Conservation (phyloP, 2,113 vertebrate species). For the Lepus americanus region DNA sequence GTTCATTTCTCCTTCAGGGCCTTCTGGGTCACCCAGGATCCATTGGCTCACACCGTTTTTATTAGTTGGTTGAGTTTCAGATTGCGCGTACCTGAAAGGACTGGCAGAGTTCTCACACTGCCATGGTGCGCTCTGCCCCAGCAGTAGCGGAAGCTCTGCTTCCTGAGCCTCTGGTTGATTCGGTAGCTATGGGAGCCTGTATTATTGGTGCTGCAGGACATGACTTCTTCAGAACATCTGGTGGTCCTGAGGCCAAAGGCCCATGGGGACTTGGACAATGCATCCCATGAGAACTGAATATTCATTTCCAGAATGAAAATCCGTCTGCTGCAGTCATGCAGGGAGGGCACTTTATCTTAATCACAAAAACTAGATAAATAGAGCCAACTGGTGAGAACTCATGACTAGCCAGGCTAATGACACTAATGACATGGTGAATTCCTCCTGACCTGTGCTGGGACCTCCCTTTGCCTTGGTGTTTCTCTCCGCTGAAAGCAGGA, state of each 20-base stretch:
- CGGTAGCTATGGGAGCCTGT: not conserved
- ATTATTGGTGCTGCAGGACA: not conserved
- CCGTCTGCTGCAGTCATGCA: not conserved
- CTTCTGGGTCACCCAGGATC: not conserved
- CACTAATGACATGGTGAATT: too few relatives aligned
- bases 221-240: not conserved
- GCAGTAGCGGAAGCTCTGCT: not conserved
- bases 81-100: not conserved
- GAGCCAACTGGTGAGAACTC: not conserved
- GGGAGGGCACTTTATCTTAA: not conserved
- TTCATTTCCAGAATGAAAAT: slow-evolving; percentile 49
- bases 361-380: not conserved
- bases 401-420: not conserved
- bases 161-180: not conserved
- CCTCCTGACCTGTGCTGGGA: not conserved
- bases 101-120: not conserved
- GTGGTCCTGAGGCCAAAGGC: not conserved
- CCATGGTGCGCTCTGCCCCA: not conserved
- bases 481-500: not conserved
- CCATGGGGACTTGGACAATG: not conserved
- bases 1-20: not conserved
- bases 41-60: not conserved
- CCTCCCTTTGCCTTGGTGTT: not conserved
- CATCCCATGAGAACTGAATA: not conserved
- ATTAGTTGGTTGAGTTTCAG: not conserved